Conservation (phyloP, 1,140 invertebrate species). For the Aphis gossypii region DNA sequence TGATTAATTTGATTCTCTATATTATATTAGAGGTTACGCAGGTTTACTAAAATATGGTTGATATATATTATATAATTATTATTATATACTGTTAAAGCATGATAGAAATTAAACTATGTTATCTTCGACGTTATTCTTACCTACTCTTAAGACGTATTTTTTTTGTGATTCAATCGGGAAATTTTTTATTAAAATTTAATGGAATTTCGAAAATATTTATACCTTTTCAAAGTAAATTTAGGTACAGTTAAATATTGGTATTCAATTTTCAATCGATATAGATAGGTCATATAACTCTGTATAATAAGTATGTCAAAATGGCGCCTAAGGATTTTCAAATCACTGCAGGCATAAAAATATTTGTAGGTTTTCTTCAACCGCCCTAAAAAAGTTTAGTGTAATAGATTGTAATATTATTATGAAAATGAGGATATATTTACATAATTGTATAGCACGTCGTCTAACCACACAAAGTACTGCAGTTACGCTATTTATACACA, state of each 20-base stretch:
- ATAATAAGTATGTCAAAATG: conserved; percentile 1
- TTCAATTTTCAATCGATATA: not conserved
- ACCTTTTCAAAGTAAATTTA: not conserved
- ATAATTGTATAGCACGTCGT: not conserved
- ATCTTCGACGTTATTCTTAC: too few relatives aligned
- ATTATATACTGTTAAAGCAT: not conserved
- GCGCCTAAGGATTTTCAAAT: not conserved
- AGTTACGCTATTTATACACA: not conserved
- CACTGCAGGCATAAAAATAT: not conserved
- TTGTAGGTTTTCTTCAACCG: not conserved
- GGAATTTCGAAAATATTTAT: not conserved
- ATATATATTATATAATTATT: not conserved
- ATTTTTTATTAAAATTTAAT: too few relatives aligned
- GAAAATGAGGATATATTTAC: not conserved
- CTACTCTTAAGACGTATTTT: too few relatives aligned
- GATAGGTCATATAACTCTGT: not conserved
- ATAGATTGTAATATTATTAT: not conserved
- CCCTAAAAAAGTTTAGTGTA: not conserved
- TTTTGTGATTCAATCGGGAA: not conserved
- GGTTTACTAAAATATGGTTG: not conserved
- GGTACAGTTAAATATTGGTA: not conserved
- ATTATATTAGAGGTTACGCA: not conserved
- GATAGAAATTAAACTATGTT: not conserved
- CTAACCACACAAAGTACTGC: not conserved
- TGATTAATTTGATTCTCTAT: not conserved